A percentile compares a stretch with the other conserved stretches of the same genome.
phyloP scores from a whole-genome alignment of 2,113 vertebrate genomes.

The Grammomys surdaster region DNA sequence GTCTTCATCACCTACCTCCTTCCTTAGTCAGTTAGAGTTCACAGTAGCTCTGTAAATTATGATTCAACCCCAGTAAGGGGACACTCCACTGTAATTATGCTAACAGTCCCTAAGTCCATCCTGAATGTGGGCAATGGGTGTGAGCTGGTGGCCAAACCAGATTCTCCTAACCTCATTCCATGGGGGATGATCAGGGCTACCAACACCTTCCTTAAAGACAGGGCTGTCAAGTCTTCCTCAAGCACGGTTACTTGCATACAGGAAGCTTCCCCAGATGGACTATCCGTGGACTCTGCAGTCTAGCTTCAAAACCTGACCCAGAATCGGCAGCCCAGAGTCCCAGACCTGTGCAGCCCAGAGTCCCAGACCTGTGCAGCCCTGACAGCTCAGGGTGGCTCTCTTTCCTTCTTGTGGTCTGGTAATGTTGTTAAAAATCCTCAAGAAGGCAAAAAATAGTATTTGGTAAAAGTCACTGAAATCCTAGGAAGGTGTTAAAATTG shows the following conservation, averaged over 20 bases:
- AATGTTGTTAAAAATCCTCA: conserved; percentile 62
- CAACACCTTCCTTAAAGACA: neutral
- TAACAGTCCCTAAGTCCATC: neutral
- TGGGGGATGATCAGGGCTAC: neutral
- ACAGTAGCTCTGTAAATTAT: neutral
- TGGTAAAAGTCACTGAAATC: conserved; percentile 71
- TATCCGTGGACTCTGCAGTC: neutral
- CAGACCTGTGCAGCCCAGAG: neutral
- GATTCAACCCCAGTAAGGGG: too few species aligned
- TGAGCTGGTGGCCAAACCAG: neutral
- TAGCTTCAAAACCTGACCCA: neutral
- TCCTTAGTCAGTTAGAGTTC: neutral
- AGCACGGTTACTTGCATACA: neutral
- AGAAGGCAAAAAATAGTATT: conserved; percentile 75
- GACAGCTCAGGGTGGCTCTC: neutral
- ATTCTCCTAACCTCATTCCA: neutral
- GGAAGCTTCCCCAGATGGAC: neutral
- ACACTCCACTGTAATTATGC: neutral
- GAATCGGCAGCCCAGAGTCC: neutral
- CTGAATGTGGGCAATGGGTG: neutral
- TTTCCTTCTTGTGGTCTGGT: conserved; percentile 59
- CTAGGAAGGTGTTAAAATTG: conserved; percentile 77
- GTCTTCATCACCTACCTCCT: neutral
- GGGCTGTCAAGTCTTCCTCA: neutral
- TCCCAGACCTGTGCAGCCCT: conserved; percentile 2